Conservation (phyloP, 2,113 vertebrate genomes). For the Orycteropus afer region DNA sequence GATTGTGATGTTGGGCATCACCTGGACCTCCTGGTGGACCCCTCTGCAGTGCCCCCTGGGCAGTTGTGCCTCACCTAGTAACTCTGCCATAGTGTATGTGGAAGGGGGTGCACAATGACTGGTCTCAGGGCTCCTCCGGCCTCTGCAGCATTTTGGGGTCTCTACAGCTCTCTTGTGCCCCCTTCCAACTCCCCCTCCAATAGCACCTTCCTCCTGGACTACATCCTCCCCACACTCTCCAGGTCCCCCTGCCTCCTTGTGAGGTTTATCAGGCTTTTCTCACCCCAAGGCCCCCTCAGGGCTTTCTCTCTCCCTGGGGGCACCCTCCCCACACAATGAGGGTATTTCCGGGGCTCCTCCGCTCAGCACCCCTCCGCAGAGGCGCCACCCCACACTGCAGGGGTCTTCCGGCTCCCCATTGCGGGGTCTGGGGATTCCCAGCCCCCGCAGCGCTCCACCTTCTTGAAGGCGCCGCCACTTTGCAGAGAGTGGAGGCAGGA, state of each 20-base stretch:
- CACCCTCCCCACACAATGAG: background rate
- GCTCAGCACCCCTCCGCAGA: background rate
- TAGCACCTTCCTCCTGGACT: background rate
- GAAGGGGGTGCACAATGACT: background rate
- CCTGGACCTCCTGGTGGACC: background rate
- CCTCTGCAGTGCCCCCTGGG: background rate
- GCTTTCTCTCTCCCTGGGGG: background rate
- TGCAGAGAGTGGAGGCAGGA: conserved; percentile 68
- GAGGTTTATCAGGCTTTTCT: background rate
- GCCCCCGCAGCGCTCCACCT: background rate
- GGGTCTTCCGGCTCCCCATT: background rate
- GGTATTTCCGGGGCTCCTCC: background rate
- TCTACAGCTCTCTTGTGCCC: background rate
- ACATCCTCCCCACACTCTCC: background rate
- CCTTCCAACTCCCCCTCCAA: background rate
- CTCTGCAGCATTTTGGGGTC: background rate
- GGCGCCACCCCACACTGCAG: background rate
- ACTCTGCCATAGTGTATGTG: background rate
- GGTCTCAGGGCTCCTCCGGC: background rate
- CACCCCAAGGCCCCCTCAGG: background rate
- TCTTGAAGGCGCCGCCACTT: conserved; percentile 8
- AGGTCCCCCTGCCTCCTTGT: background rate
- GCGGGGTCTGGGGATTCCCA: conserved; percentile 47
- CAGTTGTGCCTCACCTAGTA: background rate
- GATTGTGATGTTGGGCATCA: background rate